These are phyloP conservation scores for Pionites leucogaster DNA, from an alignment of 2,113 vertebrate genomes.

Conservation along the genomic window DNA sequence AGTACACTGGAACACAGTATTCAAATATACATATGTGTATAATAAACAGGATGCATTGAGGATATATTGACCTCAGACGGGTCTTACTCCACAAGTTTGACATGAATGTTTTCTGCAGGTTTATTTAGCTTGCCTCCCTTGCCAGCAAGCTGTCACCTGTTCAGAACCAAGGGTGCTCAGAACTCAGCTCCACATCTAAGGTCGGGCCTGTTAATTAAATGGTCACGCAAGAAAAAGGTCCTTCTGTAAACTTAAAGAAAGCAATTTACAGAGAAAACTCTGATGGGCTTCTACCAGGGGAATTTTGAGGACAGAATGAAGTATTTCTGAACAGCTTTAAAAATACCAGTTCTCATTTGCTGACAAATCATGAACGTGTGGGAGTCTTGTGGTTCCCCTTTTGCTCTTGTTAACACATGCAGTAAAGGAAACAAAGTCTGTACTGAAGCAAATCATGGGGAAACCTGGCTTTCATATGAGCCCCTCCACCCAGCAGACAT, in stretches of 20 bases:
- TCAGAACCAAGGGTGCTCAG: background rate
- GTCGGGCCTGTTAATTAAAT: background rate
- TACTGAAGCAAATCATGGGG: background rate
- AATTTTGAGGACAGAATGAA: background rate
- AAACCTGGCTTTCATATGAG: background rate
- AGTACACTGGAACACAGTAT: background rate
- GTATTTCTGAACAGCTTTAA: background rate
- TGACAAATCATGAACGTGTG: background rate
- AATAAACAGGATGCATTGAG: background rate
- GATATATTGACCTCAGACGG: background rate
- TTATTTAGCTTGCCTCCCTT: background rate
- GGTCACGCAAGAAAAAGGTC: background rate
- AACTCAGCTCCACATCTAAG: background rate
- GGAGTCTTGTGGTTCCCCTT: background rate
- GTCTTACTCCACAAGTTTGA: background rate
- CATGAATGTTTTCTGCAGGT: background rate
- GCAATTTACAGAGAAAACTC: background rate
- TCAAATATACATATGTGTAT: background rate
- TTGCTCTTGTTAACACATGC: background rate
- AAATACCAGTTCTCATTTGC: background rate
- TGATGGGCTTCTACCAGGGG: background rate
- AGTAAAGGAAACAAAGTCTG: background rate
- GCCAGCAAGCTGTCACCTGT: background rate
- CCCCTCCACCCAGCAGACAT: background rate
- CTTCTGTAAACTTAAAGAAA: background rate